These are phyloP conservation scores for Triplophysa rosa DNA, from an alignment of 2,113 vertebrate genomes.

Conservation along the genomic window DNA sequence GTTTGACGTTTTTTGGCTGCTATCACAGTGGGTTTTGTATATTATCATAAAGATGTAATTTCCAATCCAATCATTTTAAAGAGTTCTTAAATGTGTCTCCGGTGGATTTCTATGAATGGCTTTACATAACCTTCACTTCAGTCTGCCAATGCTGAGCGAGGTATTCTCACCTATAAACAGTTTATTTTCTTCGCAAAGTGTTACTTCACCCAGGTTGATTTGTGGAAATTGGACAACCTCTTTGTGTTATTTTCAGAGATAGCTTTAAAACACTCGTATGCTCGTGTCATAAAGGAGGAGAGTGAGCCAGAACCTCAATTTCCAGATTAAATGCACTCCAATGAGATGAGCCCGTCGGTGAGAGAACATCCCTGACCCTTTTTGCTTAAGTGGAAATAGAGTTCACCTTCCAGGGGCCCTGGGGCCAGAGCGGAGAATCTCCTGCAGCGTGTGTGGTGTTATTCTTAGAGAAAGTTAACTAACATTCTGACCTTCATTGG, in stretches of 20 bases:
- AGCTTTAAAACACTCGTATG: constrained; percentile 38
- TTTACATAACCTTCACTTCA: constrained; percentile 24
- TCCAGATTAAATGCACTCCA: constrained; percentile 54
- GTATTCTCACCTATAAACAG: not conserved
- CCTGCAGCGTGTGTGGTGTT: constrained; percentile 41
- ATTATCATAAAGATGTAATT: not conserved
- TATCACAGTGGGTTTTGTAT: not conserved
- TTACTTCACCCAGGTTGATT: constrained; percentile 8
- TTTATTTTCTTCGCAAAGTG: constrained; percentile 25
- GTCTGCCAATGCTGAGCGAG: not conserved
- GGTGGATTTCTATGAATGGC: not conserved
- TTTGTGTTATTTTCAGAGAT: constrained; percentile 22
- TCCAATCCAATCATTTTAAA: not conserved
- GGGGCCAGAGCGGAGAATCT: constrained; percentile 20
- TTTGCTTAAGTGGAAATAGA: constrained; percentile 52
- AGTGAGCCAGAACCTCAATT: constrained; percentile 62
- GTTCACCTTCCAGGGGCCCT: constrained; percentile 20
- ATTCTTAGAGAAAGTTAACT: constrained; percentile 46
- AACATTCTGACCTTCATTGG: constrained; percentile 49
- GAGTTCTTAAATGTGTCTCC: not conserved
- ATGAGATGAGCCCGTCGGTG: constrained; percentile 45
- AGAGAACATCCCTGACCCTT: constrained; percentile 53
- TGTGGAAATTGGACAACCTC: constrained; percentile 27
- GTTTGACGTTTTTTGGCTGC: not conserved
- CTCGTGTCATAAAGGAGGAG: constrained; percentile 58